Base-by-base conservation (phyloP, 2,888 invertebrate species). In the Rhogogaster chlorosoma region DNA sequence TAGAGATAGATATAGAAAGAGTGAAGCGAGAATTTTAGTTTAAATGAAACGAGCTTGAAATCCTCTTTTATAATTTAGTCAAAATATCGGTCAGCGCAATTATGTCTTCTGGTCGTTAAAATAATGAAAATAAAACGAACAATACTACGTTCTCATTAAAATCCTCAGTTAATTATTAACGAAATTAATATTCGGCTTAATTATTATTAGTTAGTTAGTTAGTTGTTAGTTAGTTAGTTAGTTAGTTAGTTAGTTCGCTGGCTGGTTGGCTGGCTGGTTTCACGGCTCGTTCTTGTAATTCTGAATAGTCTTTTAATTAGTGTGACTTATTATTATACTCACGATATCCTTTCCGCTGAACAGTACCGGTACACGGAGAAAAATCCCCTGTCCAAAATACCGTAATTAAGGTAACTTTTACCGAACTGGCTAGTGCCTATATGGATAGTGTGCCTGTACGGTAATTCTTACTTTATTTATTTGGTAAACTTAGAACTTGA, bases 251-350 rank as follows among this genome's bases (percentile, higher is more conserved):
- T 38, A 7, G 38, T 7, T 6, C 0, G 38, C 38, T 10, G 4
- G 38, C 15, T 49, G 0, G 49, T 18, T 49, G n/a, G 53, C 2
- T 53, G n/a, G 53, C 0, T 61, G 61, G 61, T 3, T 61, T 18
- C 15, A 5, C 67, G 32, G 32, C 32, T 67, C 1, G 26, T 67
- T 18, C 67, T 32, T 67, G 32, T 29, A 67, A 67, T 32, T 67
- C 18, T 67, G 67, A 67, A 67, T 29, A 67, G 29, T 67, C 67
- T 67, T 67, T 67, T 32, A 67, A 67, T 67, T 67, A 67, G 67
- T 32, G 29, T 15, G 32, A 67, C 29, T 67, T 67, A 26, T 67
- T 67, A 67, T 67, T 32, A 67, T 32, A 32, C 67, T 67, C 67
- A 67, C 67, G 67, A 67, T 67, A 67, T 67, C 32, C 29, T 32